phyloP scores from a whole-genome alignment of 2,113 vertebrate genomes.

The Heterotilapia buettikoferi region DNA sequence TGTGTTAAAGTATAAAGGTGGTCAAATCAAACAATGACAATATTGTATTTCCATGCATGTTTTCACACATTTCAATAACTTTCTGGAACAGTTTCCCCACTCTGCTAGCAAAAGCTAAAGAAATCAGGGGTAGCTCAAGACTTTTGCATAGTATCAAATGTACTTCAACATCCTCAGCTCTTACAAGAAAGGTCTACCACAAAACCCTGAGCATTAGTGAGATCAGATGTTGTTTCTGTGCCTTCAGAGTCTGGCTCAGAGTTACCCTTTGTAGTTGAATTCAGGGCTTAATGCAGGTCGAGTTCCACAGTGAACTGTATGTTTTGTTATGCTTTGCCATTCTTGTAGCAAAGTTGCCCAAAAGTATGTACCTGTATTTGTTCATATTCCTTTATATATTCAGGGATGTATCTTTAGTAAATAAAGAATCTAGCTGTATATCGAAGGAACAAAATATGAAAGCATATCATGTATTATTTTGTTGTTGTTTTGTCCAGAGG shows the following conservation, averaged over 20 bases:
- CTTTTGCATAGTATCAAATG: neutral
- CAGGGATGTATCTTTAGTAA: neutral
- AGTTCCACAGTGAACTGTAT: neutral
- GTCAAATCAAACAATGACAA: neutral
- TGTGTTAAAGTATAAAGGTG: neutral
- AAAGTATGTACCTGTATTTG: neutral
- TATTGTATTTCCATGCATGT: neutral
- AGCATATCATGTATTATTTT: neutral
- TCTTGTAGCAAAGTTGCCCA: neutral
- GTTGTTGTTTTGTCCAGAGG: neutral
- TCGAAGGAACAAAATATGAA: neutral
- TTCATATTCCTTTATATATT: neutral
- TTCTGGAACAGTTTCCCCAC: neutral
- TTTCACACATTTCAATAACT: neutral
- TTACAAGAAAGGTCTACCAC: neutral
- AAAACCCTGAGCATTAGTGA: neutral
- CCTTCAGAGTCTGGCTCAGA: neutral
- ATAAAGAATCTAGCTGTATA: neutral
- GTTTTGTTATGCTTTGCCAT: neutral
- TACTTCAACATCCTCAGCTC: neutral
- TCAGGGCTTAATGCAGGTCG: neutral
- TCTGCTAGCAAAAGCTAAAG: neutral
- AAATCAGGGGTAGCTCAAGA: neutral
- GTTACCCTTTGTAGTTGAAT: neutral
- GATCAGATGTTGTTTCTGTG: neutral